A percentile compares a stretch with the other conserved stretches of the same genome.
Conservation (phyloP, 1,140 invertebrate genomes). For the Eurosta solidaginis region DNA sequence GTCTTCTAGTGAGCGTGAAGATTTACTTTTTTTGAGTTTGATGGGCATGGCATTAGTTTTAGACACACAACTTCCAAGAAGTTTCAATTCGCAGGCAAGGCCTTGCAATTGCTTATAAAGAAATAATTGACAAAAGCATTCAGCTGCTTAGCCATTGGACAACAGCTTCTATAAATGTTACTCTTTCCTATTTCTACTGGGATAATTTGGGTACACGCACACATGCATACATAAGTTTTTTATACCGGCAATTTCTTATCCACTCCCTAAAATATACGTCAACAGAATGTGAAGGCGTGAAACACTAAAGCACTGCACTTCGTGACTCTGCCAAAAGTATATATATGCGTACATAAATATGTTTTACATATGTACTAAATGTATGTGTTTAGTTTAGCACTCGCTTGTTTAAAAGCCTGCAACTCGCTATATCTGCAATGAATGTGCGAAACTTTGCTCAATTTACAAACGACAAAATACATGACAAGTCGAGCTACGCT, state of each 20-base stretch:
- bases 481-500: not conserved
- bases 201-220: too few species aligned
- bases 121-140: too few species aligned
- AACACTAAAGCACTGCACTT: conserved; percentile 6
- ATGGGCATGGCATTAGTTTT: too few species aligned
- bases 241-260: not conserved
- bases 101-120: too few species aligned
- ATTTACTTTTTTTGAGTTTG: too few species aligned
- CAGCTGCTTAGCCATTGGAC: too few species aligned
- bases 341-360: not conserved
- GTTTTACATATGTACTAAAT: not conserved
- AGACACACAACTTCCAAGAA: too few species aligned
- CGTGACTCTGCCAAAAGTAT: not conserved
- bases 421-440: not conserved
- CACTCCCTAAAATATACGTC: not conserved
- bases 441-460: conserved; percentile 16
- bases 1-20: too few species aligned
- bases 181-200: too few species aligned
- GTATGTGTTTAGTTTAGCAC: not conserved
- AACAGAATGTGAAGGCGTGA: conserved; percentile 6
- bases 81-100: too few species aligned
- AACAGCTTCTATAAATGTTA: too few species aligned
- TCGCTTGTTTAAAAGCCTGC: not conserved
- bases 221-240: not conserved
- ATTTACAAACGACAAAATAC: conserved; percentile 4